phyloP scores from a whole-genome alignment of 2,113 vertebrate genomes.

The Heterotis niloticus region DNA sequence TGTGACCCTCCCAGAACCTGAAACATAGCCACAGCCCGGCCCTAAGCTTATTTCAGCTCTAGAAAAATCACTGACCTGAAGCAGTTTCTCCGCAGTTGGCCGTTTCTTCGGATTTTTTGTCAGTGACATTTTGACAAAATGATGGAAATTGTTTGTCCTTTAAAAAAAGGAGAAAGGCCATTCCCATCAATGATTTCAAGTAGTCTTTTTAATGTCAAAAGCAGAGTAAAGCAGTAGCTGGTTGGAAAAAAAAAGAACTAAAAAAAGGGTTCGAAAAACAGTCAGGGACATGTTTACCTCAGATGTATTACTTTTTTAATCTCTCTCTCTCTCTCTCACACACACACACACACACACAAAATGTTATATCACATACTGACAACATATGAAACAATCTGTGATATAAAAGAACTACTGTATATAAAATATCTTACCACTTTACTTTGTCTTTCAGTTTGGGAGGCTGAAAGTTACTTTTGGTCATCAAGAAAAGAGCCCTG shows the following conservation, averaged over 20 bases:
- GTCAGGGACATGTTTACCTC: too few relatives aligned
- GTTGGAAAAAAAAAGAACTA: neutral
- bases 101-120: conserved; percentile 97
- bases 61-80: conserved; percentile 73
- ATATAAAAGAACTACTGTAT: neutral
- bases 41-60: neutral
- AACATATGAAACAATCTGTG: neutral
- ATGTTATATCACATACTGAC: neutral
- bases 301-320: too few relatives aligned
- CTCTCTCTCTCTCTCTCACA: neutral
- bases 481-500: conserved; percentile 98
- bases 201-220: neutral
- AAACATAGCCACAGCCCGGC: too few relatives aligned
- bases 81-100: conserved; percentile 88
- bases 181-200: neutral
- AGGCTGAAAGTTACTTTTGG: conserved; percentile 97
- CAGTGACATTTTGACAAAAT: conserved; percentile 95
- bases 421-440: conserved; percentile 76
- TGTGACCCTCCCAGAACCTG: too few relatives aligned
- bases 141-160: conserved; percentile 97
- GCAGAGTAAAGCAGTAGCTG: neutral
- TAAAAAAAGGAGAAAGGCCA: conserved; percentile 15
- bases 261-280: neutral
- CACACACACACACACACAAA: neutral
- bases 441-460: conserved; percentile 97